A percentile compares a stretch with the other conserved stretches of the same genome.
Evolutionary conservation across 2,888 invertebrate species (phyloP).

Genomic region (Acrobeloides nanus): DNA sequence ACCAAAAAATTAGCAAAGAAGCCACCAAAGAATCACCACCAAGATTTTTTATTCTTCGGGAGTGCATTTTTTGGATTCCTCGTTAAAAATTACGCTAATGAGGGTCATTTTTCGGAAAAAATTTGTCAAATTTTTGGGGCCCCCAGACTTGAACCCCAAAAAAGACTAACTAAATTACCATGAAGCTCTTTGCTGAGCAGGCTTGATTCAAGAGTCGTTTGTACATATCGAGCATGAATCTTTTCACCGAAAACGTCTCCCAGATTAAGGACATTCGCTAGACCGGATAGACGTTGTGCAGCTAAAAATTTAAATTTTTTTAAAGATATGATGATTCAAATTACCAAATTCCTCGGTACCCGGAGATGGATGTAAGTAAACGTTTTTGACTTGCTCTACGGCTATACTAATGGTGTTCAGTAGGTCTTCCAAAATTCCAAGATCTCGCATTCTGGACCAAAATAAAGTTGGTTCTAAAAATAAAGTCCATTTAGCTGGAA

Average conservation of each 20-base stretch:
- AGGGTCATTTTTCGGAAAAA: background rate
- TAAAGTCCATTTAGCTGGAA: too few species aligned
- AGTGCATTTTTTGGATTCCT: too few species aligned
- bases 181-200: conserved; percentile 23
- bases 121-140: background rate
- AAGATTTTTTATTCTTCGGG: conserved; percentile 1
- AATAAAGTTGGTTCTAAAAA: conserved; percentile 34
- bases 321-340: conserved; percentile 1
- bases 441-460: conserved; percentile 37
- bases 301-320: conserved; percentile 21
- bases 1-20: too few species aligned
- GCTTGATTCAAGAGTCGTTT: conserved; percentile 26
- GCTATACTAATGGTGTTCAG: conserved; percentile 28
- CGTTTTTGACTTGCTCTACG: conserved; percentile 23
- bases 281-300: conserved; percentile 21
- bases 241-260: conserved; percentile 25
- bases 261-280: conserved; percentile 24
- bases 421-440: conserved; percentile 42
- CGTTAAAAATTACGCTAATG: background rate
- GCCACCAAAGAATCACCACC: too few species aligned
- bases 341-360: conserved; percentile 27
- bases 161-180: conserved; percentile 6
- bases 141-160: background rate
- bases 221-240: conserved; percentile 26
- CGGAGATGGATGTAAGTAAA: conserved; percentile 20